Conservation (phyloP, 1,140 invertebrate genomes). For the Drosophila bifasciata region DNA sequence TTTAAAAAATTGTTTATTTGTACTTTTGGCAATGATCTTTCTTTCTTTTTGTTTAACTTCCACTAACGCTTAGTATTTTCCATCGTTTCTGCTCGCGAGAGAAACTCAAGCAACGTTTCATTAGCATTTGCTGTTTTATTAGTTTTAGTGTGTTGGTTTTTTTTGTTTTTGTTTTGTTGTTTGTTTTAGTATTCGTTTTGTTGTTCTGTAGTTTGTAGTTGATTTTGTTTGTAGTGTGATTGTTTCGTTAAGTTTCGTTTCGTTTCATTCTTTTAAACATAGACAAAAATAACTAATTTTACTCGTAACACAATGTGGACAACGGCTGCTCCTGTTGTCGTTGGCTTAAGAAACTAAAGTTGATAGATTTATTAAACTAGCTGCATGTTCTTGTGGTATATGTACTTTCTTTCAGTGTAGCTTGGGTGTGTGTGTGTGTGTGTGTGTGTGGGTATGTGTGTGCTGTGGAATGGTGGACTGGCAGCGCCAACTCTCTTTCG, state of each 20-base stretch:
- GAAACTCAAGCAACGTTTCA: conserved; percentile 57
- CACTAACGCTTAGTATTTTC: conserved; percentile 53
- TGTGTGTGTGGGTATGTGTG: conserved; percentile 18
- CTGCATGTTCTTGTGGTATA: conserved; percentile 58
- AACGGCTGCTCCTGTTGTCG: conserved; percentile 4
- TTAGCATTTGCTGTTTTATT: conserved; percentile 53
- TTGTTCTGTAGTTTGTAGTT: conserved; percentile 66
- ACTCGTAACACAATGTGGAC: conserved; percentile 60
- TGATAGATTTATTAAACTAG: conserved; percentile 59
- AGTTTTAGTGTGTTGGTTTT: conserved; percentile 55
- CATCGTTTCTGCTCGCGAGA: conserved; percentile 29
- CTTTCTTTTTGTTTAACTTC: conserved; percentile 45
- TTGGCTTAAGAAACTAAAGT: conserved; percentile 64
- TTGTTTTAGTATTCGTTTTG: conserved; percentile 51
- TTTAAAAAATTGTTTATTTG: conserved; percentile 81
- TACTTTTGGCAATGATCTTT: conserved; percentile 83
- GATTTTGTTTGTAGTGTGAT: conserved; percentile 43
- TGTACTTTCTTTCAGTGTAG: conserved; percentile 39
- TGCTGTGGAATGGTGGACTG: conserved; percentile 51
- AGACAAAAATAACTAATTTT: conserved; percentile 64
- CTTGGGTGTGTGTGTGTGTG: conserved; percentile 44
- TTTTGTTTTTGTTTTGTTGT: conserved; percentile 27
- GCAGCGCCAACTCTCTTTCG: conserved; percentile 40
- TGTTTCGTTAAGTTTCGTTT: too few species aligned
- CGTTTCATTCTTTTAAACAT: conserved; percentile 21